Base-by-base conservation (phyloP, 64 coral and sea anemone genomes). In the Trachythela sp. region DNA sequence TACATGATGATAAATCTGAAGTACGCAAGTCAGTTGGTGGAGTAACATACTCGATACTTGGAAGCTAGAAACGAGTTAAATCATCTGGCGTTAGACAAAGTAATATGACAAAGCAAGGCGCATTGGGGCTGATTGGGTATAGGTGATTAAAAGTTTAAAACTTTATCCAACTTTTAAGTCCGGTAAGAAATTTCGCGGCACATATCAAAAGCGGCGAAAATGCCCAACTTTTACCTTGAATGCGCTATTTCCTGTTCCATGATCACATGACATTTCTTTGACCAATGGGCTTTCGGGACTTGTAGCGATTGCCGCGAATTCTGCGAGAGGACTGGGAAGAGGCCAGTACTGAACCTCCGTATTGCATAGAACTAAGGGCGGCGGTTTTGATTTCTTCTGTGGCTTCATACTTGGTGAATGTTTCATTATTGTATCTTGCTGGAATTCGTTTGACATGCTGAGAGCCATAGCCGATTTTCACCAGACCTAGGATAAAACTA, bases 201-300 rank as follows among this genome's bases (percentile, higher is more conserved):
- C n/a, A n/a, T n/a, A n/a, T n/a, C n/a, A n/a, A n/a, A n/a, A n/a
- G n/a, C n/a, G n/a, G n/a, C n/a, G n/a, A n/a, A 52, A 52, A 52
- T 20, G 1, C 4, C 0, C 8, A 3, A n/a, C 56, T 0, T 64
- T 20, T 64, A 64, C 56, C 56, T 64, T 64, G 56, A 64, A 64
- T 0, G 56, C 56, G 20, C 24, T 45, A 45, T 11, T 27, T 24
- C 15, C 56, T 26, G 20, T 7, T 0, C 15, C 8, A 64, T 64
- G 13, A 27, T 41, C 42, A 34, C 85, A 89, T 50, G 56, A 89
- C 13, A 92, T 86, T 49, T 89, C 89, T 52, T 90, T 90, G 45
- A 97, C 89, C 83, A 97, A 58, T 33, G 95, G 95, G 29, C 93
- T 94, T 35, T 97, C 93, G 1, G 95, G 95, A 43, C 95, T 92